Evolutionary conservation across 2,113 vertebrate genomes (phyloP).

Genomic region (Equus quagga): DNA sequence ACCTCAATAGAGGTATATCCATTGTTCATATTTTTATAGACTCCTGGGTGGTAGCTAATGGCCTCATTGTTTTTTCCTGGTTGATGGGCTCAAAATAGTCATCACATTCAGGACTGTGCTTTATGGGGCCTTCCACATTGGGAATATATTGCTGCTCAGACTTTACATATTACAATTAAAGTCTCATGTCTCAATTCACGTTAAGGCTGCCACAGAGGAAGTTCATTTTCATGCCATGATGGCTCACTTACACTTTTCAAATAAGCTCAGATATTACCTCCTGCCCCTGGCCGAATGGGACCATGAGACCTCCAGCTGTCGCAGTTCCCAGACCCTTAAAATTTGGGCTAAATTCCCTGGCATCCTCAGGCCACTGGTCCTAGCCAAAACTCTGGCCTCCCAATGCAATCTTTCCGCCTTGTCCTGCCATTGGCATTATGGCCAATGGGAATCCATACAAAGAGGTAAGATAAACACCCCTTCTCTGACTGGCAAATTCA

Average conservation of each 20-base stretch:
- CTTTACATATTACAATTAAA: neutral
- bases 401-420: neutral
- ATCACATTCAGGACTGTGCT: neutral
- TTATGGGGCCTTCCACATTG: neutral
- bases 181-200: neutral
- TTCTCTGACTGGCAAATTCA: neutral
- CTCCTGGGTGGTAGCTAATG: neutral
- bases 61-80: neutral
- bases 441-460: neutral
- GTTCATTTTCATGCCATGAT: neutral
- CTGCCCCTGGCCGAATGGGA: neutral
- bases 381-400: neutral
- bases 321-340: neutral
- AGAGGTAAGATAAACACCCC: neutral
- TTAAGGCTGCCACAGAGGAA: neutral
- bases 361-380: neutral
- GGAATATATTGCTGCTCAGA: neutral
- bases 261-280: neutral
- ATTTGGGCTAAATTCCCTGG: neutral
- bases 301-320: neutral
- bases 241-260: neutral
- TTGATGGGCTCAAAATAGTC: neutral
- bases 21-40: neutral
- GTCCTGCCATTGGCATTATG: neutral
- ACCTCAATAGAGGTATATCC: neutral